Evolutionary conservation across 2,797 vertebrate species (phyloP), one percentile per base, ranked within the genome.

Genomic region (Oryzias sinensis): DNA sequence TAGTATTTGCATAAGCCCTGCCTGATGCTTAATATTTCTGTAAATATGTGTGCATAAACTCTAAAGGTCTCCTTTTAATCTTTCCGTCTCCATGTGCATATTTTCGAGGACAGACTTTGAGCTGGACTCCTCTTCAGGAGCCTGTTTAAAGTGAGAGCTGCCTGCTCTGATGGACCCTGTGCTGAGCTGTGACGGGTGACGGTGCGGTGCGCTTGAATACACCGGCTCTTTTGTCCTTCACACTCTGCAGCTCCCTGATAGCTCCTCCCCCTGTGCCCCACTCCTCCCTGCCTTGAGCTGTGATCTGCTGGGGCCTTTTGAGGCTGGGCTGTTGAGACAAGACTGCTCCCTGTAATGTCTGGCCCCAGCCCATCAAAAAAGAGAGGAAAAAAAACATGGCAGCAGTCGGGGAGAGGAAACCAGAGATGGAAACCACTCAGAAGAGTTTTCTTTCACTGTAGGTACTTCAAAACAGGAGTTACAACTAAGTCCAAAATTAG

Each of bases 221-320:
- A 84, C 87, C 89, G 78, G 89, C 90, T 92, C 89, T 89, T 92
- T 92, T 92, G 92, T 93, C 91, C 92, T 93, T 93, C 92, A 93
- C 91, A 93, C 92, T 92, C 89, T 89, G 91, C 88, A 86, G 89
- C 88, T 80, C 88, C 60, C 88, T 90, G 90, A 92, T 90, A 90
- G 92, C 92, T 92, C 90, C 90, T 89, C 88, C 90, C 87, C 89
- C 81, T 84, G 87, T 88, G 88, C 86, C 87, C 81, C 83, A 76
- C 85, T 85, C 86, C 88, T 86, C 90, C 89, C 88, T 80, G 84
- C 87, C 90, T 92, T 85, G 88, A 88, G 87, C 89, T 89, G 89
- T 83, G 85, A 86, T 90, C 84, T 91, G 88, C 88, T 80, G 83
- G 81, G 87, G 83, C 87, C 86, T 88, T 85, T 82, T 84, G 78